Base-by-base conservation (phyloP, 1,140 invertebrate species). In the Lysiphlebus fabarum region DNA sequence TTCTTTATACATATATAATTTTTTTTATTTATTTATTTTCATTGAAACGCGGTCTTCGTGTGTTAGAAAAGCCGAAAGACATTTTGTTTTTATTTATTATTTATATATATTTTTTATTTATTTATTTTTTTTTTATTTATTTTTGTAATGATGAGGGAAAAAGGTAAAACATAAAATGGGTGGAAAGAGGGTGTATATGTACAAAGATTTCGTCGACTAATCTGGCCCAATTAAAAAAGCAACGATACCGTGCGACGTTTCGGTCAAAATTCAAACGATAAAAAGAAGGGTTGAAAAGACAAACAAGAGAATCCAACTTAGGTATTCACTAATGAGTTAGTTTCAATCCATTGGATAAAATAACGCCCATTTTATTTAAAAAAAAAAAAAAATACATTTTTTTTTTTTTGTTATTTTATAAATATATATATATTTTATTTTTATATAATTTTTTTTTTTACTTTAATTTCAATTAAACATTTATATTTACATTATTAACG, bases 261-360 rank as follows among this genome's bases (percentile, higher is more conserved):
- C 6, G 51, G 44, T 47, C 41, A 26, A 56, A 43, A 43, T 50
- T 6, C 17, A 33, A 54, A 26, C n/a, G 33, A 34, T 10, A 41
- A 33, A 10, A 10, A 56, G 56, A 64, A 58, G 59, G 63, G 64
- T 62, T 64, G 65, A 64, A 26, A 26, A 26, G 17, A 26, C 17
- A 26, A 26, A 26, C 17, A 26, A 55, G 65, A 65, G 56, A 65
- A 65, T 69, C 62, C 67, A 63, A 61, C 45, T 69, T 65, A 70
- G 76, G 75, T 76, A 79, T 78, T 78, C 70, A 67, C 76, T 78
- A 79, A 79, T 78, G 76, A 79, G 75, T 73, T 59, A 56, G 68
- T 64, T 57, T 56, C 17, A 26, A 26, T 26, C 17, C 17, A 26
- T 26, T 26, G 17, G 17, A 26, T 26, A 26, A 26, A 26, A 26